Evolutionary conservation across 2,888 invertebrate genomes (phyloP).

Genomic region (Scaptomyza caliginosa): DNA sequence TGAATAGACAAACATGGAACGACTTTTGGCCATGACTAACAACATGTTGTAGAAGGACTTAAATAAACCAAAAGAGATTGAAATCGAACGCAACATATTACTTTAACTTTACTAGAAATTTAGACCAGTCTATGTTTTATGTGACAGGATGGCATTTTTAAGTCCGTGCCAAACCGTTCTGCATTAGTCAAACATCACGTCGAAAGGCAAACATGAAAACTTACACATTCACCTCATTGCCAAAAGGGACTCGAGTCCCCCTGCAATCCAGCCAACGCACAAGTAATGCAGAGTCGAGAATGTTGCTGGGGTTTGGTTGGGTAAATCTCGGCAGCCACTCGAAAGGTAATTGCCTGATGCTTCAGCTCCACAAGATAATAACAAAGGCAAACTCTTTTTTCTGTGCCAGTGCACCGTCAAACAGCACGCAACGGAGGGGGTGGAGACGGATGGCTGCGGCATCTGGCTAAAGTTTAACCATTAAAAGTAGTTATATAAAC

Average conservation of each 20-base stretch:
- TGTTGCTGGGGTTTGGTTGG: slow-evolving; percentile 8
- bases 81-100: background rate
- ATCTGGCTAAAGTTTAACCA: slow-evolving; percentile 67
- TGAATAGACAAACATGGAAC: background rate
- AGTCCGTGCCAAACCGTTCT: slow-evolving; percentile 1
- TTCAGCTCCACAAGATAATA: slow-evolving; percentile 70
- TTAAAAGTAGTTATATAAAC: slow-evolving; percentile 79
- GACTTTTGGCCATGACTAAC: too few species aligned
- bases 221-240: slow-evolving; percentile 22
- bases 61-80: background rate
- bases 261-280: background rate
- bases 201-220: slow-evolving; percentile 24
- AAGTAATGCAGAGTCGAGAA: slow-evolving; percentile 6
- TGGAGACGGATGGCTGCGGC: background rate
- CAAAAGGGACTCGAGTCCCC: slow-evolving; percentile 7
- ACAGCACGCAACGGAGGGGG: background rate
- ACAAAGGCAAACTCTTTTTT: slow-evolving; percentile 74
- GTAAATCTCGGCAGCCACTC: slow-evolving; percentile 73
- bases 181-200: slow-evolving; percentile 36
- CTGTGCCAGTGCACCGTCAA: slow-evolving; percentile 6
- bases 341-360: slow-evolving; percentile 75
- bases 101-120: too few species aligned
- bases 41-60: background rate
- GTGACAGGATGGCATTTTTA: slow-evolving; percentile 1
- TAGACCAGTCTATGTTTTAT: too few species aligned